Percentiles rank a stretch among this genome's conserved stretches.
phyloP scores from a whole-genome alignment of 2,797 vertebrate genomes.

The Molossus alvarezi region DNA sequence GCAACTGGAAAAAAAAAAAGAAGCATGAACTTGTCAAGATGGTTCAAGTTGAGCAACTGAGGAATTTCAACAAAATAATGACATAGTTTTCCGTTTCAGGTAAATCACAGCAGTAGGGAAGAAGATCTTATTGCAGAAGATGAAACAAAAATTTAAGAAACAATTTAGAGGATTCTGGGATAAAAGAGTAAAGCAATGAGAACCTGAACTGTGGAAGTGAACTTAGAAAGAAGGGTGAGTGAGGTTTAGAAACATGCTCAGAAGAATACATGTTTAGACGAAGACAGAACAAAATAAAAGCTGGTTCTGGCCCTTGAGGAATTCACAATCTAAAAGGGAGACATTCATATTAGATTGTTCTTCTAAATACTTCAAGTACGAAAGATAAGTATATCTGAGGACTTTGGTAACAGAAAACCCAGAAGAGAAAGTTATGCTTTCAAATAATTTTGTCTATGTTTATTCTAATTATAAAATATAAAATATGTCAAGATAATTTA shows the following conservation, averaged over 20 bases:
- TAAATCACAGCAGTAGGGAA: not conserved
- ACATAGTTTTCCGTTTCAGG: not conserved
- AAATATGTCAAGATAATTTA: constrained; percentile 26
- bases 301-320: not conserved
- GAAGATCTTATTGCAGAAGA: not conserved
- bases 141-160: not conserved
- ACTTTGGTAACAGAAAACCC: constrained; percentile 38
- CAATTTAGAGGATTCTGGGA: not conserved
- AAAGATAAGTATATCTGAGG: constrained; percentile 45
- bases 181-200: not conserved
- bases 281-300: not conserved
- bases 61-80: not conserved
- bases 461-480: constrained; percentile 48
- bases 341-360: not conserved
- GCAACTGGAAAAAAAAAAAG: too few species aligned
- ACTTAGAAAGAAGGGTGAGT: not conserved
- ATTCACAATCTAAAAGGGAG: constrained; percentile 20
- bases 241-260: not conserved
- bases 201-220: not conserved
- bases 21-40: not conserved
- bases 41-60: not conserved
- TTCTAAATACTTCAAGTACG: constrained; percentile 20
- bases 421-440: constrained; percentile 24
- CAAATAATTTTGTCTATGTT: constrained; percentile 46
- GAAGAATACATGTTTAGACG: not conserved